phyloP scores from a whole-genome alignment of 1,140 invertebrate genomes.

The Pseudomyrmex dendroicus region DNA sequence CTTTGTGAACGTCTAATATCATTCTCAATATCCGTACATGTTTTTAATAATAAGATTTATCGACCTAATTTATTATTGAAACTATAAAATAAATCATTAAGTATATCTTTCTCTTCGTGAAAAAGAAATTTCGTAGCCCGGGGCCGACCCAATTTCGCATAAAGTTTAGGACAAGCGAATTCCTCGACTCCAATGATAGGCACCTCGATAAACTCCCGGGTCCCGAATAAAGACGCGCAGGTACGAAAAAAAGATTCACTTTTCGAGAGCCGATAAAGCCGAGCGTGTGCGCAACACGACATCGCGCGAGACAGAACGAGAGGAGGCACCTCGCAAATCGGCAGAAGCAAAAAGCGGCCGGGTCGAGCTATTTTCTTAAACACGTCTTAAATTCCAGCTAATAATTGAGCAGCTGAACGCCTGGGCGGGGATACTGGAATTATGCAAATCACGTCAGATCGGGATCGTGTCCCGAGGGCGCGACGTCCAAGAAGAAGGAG shows the following conservation, averaged over 20 bases:
- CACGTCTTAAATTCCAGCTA: constrained; percentile 84
- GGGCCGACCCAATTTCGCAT: constrained; percentile 41
- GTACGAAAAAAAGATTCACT: constrained; percentile 63
- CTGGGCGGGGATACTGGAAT: constrained; percentile 83
- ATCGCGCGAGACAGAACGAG: constrained; percentile 46
- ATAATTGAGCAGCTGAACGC: constrained; percentile 84
- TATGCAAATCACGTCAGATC: constrained; percentile 84
- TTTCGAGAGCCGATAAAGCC: constrained; percentile 56
- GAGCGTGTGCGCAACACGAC: constrained; percentile 17
- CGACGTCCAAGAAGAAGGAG: constrained; percentile 75
- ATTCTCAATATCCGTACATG: too few species aligned
- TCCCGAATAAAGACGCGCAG: constrained; percentile 42
- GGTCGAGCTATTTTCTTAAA: constrained; percentile 83
- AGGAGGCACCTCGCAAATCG: constrained; percentile 70
- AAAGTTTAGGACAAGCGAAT: constrained; percentile 34
- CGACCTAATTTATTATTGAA: too few species aligned
- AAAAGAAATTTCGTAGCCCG: constrained; percentile 1
- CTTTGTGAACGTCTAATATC: too few species aligned
- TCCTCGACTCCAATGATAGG: constrained; percentile 30
- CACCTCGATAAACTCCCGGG: constrained; percentile 35
- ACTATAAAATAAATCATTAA: too few species aligned
- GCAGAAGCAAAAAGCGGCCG: constrained; percentile 77
- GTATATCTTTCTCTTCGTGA: neutral
- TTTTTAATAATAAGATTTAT: too few species aligned
- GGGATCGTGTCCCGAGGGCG: constrained; percentile 81